These are phyloP conservation scores for Tupiocoris notatus DNA, from an alignment of 2,888 invertebrate species.

Conservation along the genomic window DNA sequence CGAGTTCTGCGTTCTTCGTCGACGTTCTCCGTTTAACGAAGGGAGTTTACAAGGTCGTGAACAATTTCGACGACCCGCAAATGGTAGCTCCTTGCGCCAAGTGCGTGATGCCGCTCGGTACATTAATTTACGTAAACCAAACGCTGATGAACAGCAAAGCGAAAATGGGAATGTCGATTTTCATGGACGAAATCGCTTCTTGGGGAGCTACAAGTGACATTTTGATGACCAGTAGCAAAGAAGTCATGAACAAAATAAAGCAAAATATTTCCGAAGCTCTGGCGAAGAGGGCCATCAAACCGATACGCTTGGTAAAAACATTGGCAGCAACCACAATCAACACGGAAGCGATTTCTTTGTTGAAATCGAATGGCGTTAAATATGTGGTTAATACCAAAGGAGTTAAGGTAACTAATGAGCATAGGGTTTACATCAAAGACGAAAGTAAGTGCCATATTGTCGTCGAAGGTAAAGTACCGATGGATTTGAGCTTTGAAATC, in stretches of 20 bases:
- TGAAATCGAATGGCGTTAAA: neutral
- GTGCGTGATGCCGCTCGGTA: neutral
- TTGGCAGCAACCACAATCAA: neutral
- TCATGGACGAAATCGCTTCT: neutral
- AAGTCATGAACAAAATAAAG: neutral
- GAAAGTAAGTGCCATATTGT: neutral
- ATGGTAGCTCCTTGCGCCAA: conserved; percentile 2
- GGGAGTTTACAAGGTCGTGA: conserved; percentile 4
- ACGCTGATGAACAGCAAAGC: neutral
- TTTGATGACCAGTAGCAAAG: neutral
- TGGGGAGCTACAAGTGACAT: neutral
- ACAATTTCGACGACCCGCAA: neutral
- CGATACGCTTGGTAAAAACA: neutral
- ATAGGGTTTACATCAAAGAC: neutral
- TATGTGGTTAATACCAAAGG: neutral
- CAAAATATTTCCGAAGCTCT: neutral
- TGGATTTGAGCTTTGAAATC: neutral
- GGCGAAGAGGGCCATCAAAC: neutral
- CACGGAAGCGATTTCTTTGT: neutral
- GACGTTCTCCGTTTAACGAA: conserved; percentile 2
- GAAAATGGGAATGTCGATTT: conserved; percentile 1
- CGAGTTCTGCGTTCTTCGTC: neutral
- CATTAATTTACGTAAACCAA: neutral
- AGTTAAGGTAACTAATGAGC: neutral
- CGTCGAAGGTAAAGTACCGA: neutral